These are phyloP conservation scores for Parapsyche elsis DNA, from an alignment of 1,140 invertebrate species.

Conservation along the genomic window DNA sequence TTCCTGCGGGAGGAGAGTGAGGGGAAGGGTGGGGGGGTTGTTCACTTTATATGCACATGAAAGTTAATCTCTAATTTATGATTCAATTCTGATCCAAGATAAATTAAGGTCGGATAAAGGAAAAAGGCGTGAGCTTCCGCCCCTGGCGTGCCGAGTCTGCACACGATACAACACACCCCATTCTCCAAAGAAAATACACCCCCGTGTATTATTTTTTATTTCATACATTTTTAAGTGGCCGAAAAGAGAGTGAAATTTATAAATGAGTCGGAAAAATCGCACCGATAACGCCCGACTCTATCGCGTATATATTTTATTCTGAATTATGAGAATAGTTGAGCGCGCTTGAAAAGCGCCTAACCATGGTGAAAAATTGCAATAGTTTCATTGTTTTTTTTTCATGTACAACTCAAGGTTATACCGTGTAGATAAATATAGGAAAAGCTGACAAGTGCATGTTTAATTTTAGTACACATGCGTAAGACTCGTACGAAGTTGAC, in stretches of 20 bases:
- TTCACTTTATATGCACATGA: constrained; percentile 37
- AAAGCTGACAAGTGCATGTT: too few relatives aligned
- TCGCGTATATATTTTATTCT: neutral
- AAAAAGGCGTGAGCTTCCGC: constrained; percentile 54
- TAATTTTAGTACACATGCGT: too few relatives aligned
- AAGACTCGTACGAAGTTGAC: too few relatives aligned
- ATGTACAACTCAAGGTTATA: too few relatives aligned
- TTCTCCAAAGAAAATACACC: neutral
- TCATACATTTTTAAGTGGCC: neutral
- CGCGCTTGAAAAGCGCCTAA: too few relatives aligned
- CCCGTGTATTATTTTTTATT: neutral
- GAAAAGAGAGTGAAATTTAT: constrained; percentile 15
- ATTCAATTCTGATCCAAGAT: constrained; percentile 54
- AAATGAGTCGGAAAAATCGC: constrained; percentile 31
- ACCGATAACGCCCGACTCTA: constrained; percentile 6
- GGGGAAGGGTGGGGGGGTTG: neutral
- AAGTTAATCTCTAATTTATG: constrained; percentile 54
- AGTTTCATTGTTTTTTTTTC: too few relatives aligned
- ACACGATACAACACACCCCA: constrained; percentile 21
- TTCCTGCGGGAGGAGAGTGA: too few relatives aligned
- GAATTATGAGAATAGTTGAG: too few relatives aligned
- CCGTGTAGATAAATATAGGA: too few relatives aligned
- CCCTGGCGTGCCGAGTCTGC: constrained; percentile 45
- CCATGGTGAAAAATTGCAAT: too few relatives aligned
- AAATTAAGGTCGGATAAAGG: constrained; percentile 54